Evolutionary conservation across 2,113 vertebrate species (phyloP).

Genomic region (Rutilus rutilus): DNA sequence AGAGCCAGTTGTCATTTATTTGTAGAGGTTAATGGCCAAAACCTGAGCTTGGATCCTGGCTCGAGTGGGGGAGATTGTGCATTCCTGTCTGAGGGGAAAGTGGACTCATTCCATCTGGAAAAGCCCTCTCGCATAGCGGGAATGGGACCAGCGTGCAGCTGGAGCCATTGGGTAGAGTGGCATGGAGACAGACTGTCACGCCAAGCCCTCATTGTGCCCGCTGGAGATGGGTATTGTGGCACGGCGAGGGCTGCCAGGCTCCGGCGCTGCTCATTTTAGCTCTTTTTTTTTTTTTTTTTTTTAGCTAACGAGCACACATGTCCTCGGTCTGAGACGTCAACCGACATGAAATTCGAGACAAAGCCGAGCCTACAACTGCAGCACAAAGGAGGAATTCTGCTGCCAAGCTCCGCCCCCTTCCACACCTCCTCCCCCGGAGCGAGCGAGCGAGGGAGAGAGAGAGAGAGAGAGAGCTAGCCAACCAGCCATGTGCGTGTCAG

Average conservation of each 20-base stretch:
- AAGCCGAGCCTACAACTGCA: constrained; percentile 27
- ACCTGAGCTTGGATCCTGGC: constrained; percentile 12
- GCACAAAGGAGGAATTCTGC: constrained; percentile 32
- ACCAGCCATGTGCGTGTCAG: constrained; percentile 52
- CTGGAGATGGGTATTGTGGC: constrained; percentile 23
- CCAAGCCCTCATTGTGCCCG: constrained; percentile 48
- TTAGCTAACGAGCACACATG: constrained; percentile 33
- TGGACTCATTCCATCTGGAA: constrained; percentile 48
- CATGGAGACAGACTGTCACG: constrained; percentile 33
- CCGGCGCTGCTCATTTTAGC: constrained; percentile 41
- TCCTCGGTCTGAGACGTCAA: neutral
- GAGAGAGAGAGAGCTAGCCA: neutral
- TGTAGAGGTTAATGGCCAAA: constrained; percentile 51
- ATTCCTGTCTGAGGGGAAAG: constrained; percentile 44
- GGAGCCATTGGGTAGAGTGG: constrained; percentile 47
- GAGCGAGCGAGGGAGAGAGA: neutral
- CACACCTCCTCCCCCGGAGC: neutral
- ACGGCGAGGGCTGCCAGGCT: constrained; percentile 31
- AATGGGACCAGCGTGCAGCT: constrained; percentile 47
- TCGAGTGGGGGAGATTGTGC: neutral
- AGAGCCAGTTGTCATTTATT: constrained; percentile 49
- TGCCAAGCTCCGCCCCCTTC: constrained; percentile 40
- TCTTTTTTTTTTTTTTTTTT: neutral
- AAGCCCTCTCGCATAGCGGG: constrained; percentile 30
- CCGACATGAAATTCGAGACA: constrained; percentile 40